Percentiles rank a stretch among this genome's conserved stretches.
Evolutionary conservation across 2,888 invertebrate genomes (phyloP).

Genomic region (Phortica magna): DNA sequence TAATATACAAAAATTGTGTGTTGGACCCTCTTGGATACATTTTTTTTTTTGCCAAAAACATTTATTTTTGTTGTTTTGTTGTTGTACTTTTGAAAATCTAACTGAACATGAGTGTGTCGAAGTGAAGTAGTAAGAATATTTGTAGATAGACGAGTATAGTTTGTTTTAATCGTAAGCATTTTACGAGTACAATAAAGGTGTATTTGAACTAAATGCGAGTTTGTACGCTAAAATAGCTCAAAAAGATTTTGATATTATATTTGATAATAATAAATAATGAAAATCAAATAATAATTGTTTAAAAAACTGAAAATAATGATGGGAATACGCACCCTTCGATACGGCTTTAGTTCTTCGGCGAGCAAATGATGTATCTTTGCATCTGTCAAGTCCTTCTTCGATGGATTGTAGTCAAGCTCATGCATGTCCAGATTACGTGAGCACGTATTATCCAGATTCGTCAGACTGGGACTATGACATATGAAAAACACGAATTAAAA

Average conservation of each 20-base stretch:
- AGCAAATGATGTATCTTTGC: slow-evolving; percentile 95
- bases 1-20: slow-evolving; percentile 1
- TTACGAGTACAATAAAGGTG: too few species aligned
- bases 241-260: background rate
- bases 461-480: slow-evolving; percentile 85
- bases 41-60: background rate
- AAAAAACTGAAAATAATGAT: background rate
- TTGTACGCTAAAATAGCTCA: slow-evolving; percentile 23
- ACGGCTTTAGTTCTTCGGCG: slow-evolving; percentile 92
- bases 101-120: background rate
- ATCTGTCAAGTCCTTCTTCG: slow-evolving; percentile 94
- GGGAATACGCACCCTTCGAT: slow-evolving; percentile 85
- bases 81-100: background rate
- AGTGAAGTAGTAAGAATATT: slow-evolving; percentile 4
- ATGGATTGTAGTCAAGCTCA: slow-evolving; percentile 94
- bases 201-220: background rate
- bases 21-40: background rate
- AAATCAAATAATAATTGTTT: slow-evolving; percentile 49
- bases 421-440: slow-evolving; percentile 96
- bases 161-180: background rate
- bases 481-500: background rate
- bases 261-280: slow-evolving; percentile 1
- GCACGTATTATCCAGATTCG: slow-evolving; percentile 88
- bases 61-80: background rate
- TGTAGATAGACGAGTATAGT: background rate